A percentile compares a stretch with the other conserved stretches of the same genome.
Evolutionary conservation across 2,888 invertebrate species (phyloP).

Genomic region (Sinopyrophorus schimmeli): DNA sequence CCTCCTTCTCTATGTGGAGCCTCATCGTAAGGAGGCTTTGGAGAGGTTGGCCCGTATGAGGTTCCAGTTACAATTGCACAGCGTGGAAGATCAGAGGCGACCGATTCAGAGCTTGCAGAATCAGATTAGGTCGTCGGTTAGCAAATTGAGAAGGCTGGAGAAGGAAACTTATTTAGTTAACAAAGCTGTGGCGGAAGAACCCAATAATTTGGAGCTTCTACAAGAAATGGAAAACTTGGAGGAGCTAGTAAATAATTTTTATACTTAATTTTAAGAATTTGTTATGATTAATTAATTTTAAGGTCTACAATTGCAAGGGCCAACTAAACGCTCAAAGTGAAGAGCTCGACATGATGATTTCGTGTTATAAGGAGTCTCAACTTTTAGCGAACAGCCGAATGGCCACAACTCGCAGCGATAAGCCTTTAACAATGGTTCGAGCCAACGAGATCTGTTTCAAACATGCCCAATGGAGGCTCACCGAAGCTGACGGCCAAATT

Average conservation of each 20-base stretch:
- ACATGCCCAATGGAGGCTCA: slow-evolving; percentile 96
- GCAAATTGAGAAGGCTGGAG: slow-evolving; percentile 83
- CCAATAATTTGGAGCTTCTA: slow-evolving; percentile 61
- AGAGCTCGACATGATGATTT: slow-evolving; percentile 93
- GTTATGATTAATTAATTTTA: slow-evolving; percentile 21
- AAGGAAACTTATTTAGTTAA: slow-evolving; percentile 87
- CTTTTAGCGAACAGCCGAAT: slow-evolving; percentile 62
- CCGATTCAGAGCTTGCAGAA: slow-evolving; percentile 93
- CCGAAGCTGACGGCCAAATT: slow-evolving; percentile 96
- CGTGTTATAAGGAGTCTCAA: slow-evolving; percentile 85
- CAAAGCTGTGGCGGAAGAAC: slow-evolving; percentile 74
- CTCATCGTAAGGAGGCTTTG: slow-evolving; percentile 87
- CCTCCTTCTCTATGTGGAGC: slow-evolving; percentile 93
- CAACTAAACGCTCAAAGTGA: slow-evolving; percentile 85
- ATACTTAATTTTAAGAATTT: no score
- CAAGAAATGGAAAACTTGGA: slow-evolving; percentile 74
- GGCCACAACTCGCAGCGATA: slow-evolving; percentile 68
- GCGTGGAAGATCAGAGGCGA: slow-evolving; percentile 86
- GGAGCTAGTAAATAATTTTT: slow-evolving; percentile 58
- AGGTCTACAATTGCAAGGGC: slow-evolving; percentile 89
- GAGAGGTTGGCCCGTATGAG: slow-evolving; percentile 90
- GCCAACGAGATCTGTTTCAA: slow-evolving; percentile 97
- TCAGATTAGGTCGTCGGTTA: slow-evolving; percentile 73
- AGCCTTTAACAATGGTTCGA: slow-evolving; percentile 76
- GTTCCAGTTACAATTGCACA: slow-evolving; percentile 90